A percentile compares a stretch with the other conserved stretches of the same genome.
Evolutionary conservation across 2,797 vertebrate genomes (phyloP).

Genomic region (Chlorospingus semifuscus): DNA sequence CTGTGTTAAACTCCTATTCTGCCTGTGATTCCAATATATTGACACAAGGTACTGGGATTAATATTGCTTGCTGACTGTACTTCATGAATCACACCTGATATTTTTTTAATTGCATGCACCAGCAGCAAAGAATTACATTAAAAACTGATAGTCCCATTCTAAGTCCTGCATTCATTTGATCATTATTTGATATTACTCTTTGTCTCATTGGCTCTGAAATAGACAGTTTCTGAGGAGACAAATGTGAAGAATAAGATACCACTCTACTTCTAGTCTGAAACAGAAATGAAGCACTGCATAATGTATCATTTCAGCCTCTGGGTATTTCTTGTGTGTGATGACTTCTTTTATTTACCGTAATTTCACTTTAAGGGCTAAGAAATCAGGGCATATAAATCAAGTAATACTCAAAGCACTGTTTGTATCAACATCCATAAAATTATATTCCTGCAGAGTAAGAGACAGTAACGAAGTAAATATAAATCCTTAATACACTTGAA

Average conservation of each 20-base stretch:
- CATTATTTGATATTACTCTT: not conserved
- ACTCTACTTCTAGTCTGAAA: not conserved
- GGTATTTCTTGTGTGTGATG: not conserved
- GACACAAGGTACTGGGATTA: not conserved
- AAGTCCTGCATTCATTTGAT: not conserved
- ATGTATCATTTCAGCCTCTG: not conserved
- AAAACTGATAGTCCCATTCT: not conserved
- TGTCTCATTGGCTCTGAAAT: not conserved
- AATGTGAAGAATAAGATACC: not conserved
- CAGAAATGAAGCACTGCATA: not conserved
- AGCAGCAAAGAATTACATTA: not conserved
- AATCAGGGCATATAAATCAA: not conserved
- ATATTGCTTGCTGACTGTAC: not conserved
- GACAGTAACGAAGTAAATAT: not conserved
- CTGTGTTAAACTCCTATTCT: not conserved
- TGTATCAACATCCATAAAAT: not conserved
- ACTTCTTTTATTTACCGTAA: not conserved
- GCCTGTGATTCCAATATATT: fast-evolving
- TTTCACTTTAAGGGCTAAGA: not conserved
- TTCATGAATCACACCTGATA: not conserved
- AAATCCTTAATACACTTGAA: not conserved
- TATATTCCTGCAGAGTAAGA: not conserved
- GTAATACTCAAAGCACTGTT: not conserved
- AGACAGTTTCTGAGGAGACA: not conserved
- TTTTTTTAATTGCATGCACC: not conserved